A percentile compares a stretch with the other conserved stretches of the same genome.
phyloP scores from a whole-genome alignment of 2,797 vertebrate species.

The Benthosema pterotum region DNA sequence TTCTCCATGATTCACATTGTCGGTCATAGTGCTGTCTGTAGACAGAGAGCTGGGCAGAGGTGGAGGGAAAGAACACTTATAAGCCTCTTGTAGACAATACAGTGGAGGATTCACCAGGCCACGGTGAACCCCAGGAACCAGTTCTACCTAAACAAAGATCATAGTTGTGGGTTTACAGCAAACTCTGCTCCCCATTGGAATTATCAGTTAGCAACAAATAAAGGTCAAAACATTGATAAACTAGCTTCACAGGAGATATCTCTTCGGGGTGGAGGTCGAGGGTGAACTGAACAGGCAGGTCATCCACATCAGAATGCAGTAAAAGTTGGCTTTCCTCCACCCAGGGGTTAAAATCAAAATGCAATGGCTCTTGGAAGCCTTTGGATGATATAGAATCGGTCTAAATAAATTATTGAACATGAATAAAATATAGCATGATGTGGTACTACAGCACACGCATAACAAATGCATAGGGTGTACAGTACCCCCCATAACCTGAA shows the following conservation, averaged over 20 bases:
- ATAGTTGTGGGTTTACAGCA: slow-evolving; percentile 21
- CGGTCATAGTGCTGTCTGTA: slow-evolving; percentile 16
- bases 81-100: slow-evolving; percentile 23
- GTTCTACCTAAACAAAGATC: slow-evolving; percentile 26
- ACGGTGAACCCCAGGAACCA: slow-evolving; percentile 25
- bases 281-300: background rate
- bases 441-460: slow-evolving; percentile 46
- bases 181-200: slow-evolving; percentile 5
- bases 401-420: slow-evolving; percentile 3
- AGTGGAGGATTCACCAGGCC: background rate
- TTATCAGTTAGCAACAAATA: too few species aligned
- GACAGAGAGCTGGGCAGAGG: slow-evolving; percentile 17
- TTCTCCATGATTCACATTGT: background rate
- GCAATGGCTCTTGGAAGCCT: slow-evolving; percentile 1
- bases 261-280: slow-evolving; percentile 7
- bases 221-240: slow-evolving; percentile 15
- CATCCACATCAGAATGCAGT: slow-evolving; percentile 1
- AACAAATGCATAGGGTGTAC: slow-evolving; percentile 17
- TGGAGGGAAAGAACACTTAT: slow-evolving; percentile 15
- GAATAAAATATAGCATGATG: slow-evolving; percentile 28
- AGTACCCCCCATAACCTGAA: slow-evolving; percentile 4
- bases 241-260: slow-evolving; percentile 40
- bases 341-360: slow-evolving; percentile 24
- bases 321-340: slow-evolving; percentile 15
- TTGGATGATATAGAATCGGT: background rate